These are phyloP conservation scores for Caerostris extrusa DNA, from an alignment of 1,140 invertebrate species.

Conservation along the genomic window DNA sequence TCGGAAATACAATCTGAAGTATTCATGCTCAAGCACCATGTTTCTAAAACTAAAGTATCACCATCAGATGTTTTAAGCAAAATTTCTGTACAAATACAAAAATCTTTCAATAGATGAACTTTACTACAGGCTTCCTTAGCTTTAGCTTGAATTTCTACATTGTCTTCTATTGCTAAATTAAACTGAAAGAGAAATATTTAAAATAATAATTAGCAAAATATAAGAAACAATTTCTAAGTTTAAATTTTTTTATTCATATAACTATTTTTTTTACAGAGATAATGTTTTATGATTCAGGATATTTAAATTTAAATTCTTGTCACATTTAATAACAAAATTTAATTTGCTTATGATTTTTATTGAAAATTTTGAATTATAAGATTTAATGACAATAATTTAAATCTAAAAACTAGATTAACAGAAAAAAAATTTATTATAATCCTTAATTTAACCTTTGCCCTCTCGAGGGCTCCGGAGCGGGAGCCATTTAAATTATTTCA, in stretches of 20 bases:
- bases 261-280: not conserved
- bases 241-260: not conserved
- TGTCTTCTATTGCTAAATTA: conserved; percentile 90
- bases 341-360: too few species aligned
- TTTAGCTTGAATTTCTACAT: conserved; percentile 89
- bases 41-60: conserved; percentile 94
- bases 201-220: conserved; percentile 14
- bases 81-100: conserved; percentile 90
- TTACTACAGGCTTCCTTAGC: conserved; percentile 87
- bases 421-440: too few species aligned
- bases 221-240: not conserved
- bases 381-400: too few species aligned
- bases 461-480: too few species aligned
- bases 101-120: conserved; percentile 81
- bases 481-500: too few species aligned
- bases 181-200: conserved; percentile 85
- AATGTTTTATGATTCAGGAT: not conserved
- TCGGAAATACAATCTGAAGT: conserved; percentile 74
- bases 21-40: conserved; percentile 88
- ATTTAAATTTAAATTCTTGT: too few species aligned
- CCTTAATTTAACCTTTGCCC: too few species aligned
- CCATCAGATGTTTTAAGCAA: conserved; percentile 93
- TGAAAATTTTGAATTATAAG: too few species aligned
- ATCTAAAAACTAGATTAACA: too few species aligned
- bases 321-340: too few species aligned